Percentiles rank a stretch among this genome's conserved stretches.
phyloP scores from a whole-genome alignment of 2,113 vertebrate species.

The Tyto alba region DNA sequence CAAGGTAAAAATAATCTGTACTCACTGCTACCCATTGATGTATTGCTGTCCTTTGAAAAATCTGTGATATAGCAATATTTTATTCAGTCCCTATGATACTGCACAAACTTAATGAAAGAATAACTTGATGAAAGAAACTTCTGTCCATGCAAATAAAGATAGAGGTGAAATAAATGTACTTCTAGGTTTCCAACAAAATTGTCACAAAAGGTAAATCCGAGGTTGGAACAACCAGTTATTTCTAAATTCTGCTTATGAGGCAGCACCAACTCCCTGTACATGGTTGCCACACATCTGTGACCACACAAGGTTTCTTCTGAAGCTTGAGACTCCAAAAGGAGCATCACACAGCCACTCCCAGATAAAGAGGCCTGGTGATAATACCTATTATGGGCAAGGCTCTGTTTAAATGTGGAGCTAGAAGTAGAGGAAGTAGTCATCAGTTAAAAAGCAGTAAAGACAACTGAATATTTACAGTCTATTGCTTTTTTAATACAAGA shows the following conservation, averaged over 20 bases:
- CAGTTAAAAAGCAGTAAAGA: neutral
- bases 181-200: neutral
- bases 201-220: fast-evolving
- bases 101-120: neutral
- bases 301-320: neutral
- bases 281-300: neutral
- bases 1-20: neutral
- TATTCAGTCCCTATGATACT: fast-evolving
- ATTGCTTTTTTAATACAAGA: neutral
- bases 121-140: neutral
- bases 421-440: neutral
- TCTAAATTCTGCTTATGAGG: neutral
- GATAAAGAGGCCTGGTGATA: neutral
- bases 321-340: neutral
- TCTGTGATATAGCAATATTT: neutral
- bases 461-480: neutral
- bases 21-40: neutral
- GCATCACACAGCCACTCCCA: neutral
- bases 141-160: neutral
- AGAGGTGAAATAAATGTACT: neutral
- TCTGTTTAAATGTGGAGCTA: neutral
- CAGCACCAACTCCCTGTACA: neutral
- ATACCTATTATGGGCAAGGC: fast-evolving
- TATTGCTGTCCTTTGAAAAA: neutral
- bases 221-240: neutral